Conservation (phyloP, 2,888 invertebrate species). For the Cerceris ruficornis region DNA sequence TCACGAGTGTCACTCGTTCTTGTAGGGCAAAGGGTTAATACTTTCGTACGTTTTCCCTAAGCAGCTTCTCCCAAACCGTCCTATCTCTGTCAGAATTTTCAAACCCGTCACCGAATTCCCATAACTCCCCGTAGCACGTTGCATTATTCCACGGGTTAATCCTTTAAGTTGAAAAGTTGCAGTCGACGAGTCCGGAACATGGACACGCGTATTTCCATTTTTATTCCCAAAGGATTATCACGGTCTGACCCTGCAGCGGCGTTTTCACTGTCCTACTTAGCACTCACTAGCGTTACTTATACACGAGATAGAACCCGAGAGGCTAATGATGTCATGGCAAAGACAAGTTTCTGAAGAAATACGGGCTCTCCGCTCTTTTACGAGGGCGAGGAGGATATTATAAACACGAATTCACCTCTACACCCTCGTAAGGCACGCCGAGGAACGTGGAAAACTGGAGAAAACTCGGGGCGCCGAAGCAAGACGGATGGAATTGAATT, state of each 20-base stretch:
- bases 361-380: constrained; percentile 5
- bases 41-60: too few species aligned
- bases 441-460: too few species aligned
- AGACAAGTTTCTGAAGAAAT: constrained; percentile 6
- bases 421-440: background rate
- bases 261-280: constrained; percentile 31
- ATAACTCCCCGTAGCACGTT: constrained; percentile 14
- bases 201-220: constrained; percentile 12
- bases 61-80: too few species aligned
- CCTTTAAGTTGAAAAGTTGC: constrained; percentile 14
- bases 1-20: too few species aligned
- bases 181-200: constrained; percentile 12
- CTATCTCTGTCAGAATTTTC: too few species aligned
- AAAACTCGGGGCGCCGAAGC: too few species aligned
- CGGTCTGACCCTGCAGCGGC: constrained; percentile 14
- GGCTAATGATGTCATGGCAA: constrained; percentile 31
- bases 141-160: constrained; percentile 25
- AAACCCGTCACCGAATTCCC: constrained; percentile 2
- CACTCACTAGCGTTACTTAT: constrained; percentile 31
- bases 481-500: too few species aligned
- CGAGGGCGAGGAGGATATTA: background rate
- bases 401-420: background rate
- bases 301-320: constrained; percentile 11
- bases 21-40: too few species aligned
- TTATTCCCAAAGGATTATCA: constrained; percentile 24